Conservation (phyloP, 2,797 vertebrate genomes). For the Oryzias sinensis region DNA sequence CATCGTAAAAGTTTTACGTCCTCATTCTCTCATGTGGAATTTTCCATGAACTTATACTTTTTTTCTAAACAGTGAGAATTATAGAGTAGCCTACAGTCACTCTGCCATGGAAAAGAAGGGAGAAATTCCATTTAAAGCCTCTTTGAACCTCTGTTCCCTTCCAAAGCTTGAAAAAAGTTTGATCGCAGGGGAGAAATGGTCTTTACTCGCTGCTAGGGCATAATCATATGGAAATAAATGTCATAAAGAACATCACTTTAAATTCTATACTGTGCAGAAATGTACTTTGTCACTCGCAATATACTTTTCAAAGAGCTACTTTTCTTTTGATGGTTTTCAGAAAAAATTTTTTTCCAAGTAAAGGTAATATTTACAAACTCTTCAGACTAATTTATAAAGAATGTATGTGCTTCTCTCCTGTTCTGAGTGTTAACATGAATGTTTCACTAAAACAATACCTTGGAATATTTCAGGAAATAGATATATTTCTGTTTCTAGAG, state of each 20-base stretch:
- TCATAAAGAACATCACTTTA: constrained; percentile 33
- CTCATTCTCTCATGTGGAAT: constrained; percentile 15
- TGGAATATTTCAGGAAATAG: too few species aligned
- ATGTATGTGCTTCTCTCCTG: too few species aligned
- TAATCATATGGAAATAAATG: constrained; percentile 35
- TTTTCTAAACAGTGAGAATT: constrained; percentile 37
- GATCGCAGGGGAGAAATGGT: constrained; percentile 45
- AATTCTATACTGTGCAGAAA: constrained; percentile 25
- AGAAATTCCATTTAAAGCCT: constrained; percentile 54
- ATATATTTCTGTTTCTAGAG: background rate
- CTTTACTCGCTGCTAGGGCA: constrained; percentile 33
- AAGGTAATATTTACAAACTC: too few species aligned
- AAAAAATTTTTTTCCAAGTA: background rate
- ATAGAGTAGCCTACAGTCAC: constrained; percentile 41
- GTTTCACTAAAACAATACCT: too few species aligned
- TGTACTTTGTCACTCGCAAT: constrained; percentile 23
- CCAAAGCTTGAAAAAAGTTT: constrained; percentile 45
- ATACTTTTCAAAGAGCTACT: constrained; percentile 20
- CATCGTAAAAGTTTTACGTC: constrained; percentile 10
- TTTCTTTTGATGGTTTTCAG: constrained; percentile 30
- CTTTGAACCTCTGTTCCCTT: constrained; percentile 60
- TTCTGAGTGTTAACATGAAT: too few species aligned
- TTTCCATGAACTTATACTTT: constrained; percentile 15
- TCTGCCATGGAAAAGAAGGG: constrained; percentile 40
- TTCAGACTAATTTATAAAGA: too few species aligned